phyloP scores from a whole-genome alignment of 1,140 invertebrate genomes.

The Heliothis virescens region DNA sequence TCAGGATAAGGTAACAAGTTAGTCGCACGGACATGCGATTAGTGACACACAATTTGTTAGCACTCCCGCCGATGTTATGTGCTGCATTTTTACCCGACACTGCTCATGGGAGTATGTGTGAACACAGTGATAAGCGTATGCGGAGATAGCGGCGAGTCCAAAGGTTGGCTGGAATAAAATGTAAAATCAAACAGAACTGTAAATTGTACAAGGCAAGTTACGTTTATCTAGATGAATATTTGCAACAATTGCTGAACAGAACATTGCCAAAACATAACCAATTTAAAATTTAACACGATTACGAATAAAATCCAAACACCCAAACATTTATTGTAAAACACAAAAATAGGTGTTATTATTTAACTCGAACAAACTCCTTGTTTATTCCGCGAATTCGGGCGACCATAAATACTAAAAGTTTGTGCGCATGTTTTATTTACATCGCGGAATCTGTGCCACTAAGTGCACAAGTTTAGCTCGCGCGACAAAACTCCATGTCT shows the following conservation, averaged over 20 bases:
- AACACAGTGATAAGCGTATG: not conserved
- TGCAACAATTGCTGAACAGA: not conserved
- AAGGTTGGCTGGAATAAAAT: too few relatives aligned
- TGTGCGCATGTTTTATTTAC: conserved; percentile 41
- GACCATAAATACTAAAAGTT: conserved; percentile 41
- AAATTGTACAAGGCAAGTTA: too few relatives aligned
- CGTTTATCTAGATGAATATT: too few relatives aligned
- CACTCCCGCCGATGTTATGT: not conserved
- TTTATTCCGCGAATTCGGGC: conserved; percentile 3
- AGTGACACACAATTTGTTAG: conserved; percentile 27
- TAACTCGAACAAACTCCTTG: conserved; percentile 23
- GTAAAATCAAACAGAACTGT: too few relatives aligned
- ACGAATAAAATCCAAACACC: not conserved
- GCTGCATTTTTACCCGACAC: conserved; percentile 6
- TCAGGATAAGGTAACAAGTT: conserved; percentile 12
- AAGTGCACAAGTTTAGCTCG: conserved; percentile 30
- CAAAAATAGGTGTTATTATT: conserved; percentile 29
- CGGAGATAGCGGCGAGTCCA: conserved; percentile 26
- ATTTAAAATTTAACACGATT: not conserved
- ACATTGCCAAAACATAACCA: not conserved
- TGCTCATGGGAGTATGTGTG: not conserved
- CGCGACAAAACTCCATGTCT: conserved; percentile 48
- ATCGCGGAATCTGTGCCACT: conserved; percentile 35
- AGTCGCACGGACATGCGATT: conserved; percentile 23
- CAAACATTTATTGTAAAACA: conserved; percentile 2